A percentile compares a stretch with the other conserved stretches of the same genome.
phyloP scores from a whole-genome alignment of 1,140 invertebrate species.

The Eumaeus atala region DNA sequence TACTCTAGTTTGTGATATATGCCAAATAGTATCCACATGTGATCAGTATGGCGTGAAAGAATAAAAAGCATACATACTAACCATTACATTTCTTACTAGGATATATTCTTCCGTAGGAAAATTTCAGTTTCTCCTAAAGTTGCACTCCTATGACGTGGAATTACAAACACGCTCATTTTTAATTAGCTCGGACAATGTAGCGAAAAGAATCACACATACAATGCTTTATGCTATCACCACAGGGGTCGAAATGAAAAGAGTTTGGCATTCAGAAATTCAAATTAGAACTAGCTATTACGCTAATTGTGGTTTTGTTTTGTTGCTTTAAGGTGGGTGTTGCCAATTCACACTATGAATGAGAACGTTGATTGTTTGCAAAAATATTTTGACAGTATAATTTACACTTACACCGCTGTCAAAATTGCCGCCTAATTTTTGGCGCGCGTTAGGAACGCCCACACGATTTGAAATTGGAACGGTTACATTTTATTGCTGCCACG shows the following conservation, averaged over 20 bases:
- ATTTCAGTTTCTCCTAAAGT: too few species aligned
- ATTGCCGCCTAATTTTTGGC: slow-evolving; percentile 57
- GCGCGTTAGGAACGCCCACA: slow-evolving; percentile 43
- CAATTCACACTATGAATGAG: slow-evolving; percentile 33
- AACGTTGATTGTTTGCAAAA: slow-evolving; percentile 65
- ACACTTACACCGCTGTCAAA: slow-evolving; percentile 56
- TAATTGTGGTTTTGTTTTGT: slow-evolving; percentile 73
- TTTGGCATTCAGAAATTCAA: slow-evolving; percentile 41
- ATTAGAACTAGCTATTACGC: slow-evolving; percentile 59
- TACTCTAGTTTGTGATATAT: too few species aligned
- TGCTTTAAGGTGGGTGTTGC: slow-evolving; percentile 46
- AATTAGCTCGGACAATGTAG: neutral
- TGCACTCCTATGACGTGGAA: too few species aligned
- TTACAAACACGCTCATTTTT: neutral
- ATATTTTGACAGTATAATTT: slow-evolving; percentile 70
- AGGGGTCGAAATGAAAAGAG: slow-evolving; percentile 16
- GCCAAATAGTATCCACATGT: too few species aligned
- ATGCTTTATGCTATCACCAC: neutral
- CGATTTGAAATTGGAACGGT: slow-evolving; percentile 61
- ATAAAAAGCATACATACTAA: too few species aligned
- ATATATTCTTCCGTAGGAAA: too few species aligned
- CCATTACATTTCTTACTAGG: too few species aligned
- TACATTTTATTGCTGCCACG: slow-evolving; percentile 66
- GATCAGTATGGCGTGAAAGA: too few species aligned
- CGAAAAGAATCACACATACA: neutral